A percentile compares a stretch with the other conserved stretches of the same genome.
phyloP scores from a whole-genome alignment of 2,888 invertebrate genomes.

The Clivina fossor region DNA sequence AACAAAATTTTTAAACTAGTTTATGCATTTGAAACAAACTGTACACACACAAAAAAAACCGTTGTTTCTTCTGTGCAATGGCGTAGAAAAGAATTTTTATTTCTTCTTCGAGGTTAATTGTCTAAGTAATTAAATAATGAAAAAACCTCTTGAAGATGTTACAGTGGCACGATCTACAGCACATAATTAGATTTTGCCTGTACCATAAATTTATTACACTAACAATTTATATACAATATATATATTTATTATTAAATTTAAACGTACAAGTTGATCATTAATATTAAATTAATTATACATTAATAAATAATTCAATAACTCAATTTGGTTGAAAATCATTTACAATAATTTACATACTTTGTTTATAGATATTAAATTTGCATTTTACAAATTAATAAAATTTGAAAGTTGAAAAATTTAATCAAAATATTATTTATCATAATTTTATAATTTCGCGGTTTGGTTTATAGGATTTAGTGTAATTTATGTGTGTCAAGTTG shows the following conservation, averaged over 20 bases:
- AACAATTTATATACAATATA: not conserved
- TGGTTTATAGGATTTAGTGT: conserved; percentile 14
- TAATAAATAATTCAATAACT: too few relatives aligned
- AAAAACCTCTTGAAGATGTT: not conserved
- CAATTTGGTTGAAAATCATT: conserved; percentile 1
- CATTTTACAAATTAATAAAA: conserved; percentile 5
- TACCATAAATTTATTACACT: not conserved
- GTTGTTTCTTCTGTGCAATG: conserved; percentile 7
- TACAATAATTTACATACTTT: not conserved
- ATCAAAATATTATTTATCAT: conserved; percentile 30
- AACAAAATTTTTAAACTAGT: too few relatives aligned
- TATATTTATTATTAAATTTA: too few relatives aligned
- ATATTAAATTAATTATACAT: too few relatives aligned
- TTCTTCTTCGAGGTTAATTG: conserved; percentile 19
- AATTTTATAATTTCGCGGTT: conserved; percentile 1
- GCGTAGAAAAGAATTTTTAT: conserved; percentile 25
- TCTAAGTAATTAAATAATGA: conserved; percentile 17
- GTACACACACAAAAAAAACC: too few relatives aligned
- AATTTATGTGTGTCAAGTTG: conserved; percentile 26
- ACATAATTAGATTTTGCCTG: conserved; percentile 4
- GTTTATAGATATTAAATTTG: not conserved
- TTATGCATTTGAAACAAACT: too few relatives aligned
- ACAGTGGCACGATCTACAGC: not conserved
- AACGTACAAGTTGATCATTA: too few relatives aligned
- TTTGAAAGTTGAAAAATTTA: conserved; percentile 22